phyloP scores from a whole-genome alignment of 2,797 vertebrate species.

The Sebastes goodei region DNA sequence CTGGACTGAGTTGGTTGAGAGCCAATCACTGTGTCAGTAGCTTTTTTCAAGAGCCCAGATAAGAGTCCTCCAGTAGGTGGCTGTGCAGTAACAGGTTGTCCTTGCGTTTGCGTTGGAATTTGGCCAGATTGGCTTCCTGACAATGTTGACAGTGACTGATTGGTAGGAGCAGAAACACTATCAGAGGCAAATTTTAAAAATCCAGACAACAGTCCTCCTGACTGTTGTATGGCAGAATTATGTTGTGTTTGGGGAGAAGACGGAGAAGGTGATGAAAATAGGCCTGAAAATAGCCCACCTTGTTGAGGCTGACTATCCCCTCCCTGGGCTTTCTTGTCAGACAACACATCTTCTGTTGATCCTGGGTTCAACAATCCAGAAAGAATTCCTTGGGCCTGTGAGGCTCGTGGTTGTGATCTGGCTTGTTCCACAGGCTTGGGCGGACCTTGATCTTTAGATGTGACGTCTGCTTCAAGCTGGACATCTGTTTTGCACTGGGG shows the following conservation, averaged over 20 bases:
- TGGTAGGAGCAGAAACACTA: slow-evolving; percentile 61
- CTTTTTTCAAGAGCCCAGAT: slow-evolving; percentile 81
- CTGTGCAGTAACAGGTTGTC: slow-evolving; percentile 37
- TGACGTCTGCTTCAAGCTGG: slow-evolving; percentile 20
- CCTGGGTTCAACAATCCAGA: slow-evolving; percentile 72
- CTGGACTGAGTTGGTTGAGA: slow-evolving; percentile 50
- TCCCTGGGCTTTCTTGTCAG: slow-evolving; percentile 57
- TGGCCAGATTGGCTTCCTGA: slow-evolving; percentile 43
- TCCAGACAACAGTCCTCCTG: slow-evolving; percentile 78
- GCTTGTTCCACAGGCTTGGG: slow-evolving; percentile 29
- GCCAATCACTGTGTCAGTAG: slow-evolving; percentile 69
- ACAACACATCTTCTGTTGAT: slow-evolving; percentile 55
- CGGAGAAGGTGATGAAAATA: slow-evolving; percentile 74
- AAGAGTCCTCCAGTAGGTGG: slow-evolving; percentile 68
- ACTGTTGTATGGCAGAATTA: slow-evolving; percentile 53
- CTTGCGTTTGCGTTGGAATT: slow-evolving; percentile 41
- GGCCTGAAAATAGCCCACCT: slow-evolving; percentile 74
- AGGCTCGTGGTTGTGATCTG: slow-evolving; percentile 33
- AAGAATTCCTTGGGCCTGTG: slow-evolving; percentile 68
- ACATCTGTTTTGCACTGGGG: slow-evolving; percentile 12
- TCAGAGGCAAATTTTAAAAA: slow-evolving; percentile 85
- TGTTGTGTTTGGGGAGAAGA: slow-evolving; percentile 60
- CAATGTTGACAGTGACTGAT: slow-evolving; percentile 38
- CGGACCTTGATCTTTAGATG: slow-evolving; percentile 31
- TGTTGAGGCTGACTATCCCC: slow-evolving; percentile 70